A percentile compares a stretch with the other conserved stretches of the same genome.
Conservation (phyloP, 2,888 invertebrate genomes). For the Tanytarsus gracilentus region DNA sequence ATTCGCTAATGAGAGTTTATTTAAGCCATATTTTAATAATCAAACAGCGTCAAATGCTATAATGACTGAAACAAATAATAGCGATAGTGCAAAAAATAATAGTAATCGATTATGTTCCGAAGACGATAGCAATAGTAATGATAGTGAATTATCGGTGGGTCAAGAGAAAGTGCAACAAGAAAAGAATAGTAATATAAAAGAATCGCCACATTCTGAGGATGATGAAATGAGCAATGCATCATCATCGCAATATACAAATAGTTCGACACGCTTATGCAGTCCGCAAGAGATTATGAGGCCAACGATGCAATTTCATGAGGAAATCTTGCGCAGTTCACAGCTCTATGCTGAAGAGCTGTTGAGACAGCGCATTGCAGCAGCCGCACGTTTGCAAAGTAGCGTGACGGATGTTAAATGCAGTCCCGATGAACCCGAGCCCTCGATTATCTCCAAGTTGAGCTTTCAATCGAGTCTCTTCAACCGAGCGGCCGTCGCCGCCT, state of each 20-base stretch:
- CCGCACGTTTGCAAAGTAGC: conserved; percentile 34
- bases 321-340: conserved; percentile 42
- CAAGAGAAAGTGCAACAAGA: conserved; percentile 48
- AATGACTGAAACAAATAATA: not conserved
- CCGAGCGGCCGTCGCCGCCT: not conserved
- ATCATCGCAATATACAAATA: conserved; percentile 8
- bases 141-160: conserved; percentile 72
- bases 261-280: conserved; percentile 16
- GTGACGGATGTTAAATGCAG: conserved; percentile 14
- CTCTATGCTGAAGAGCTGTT: conserved; percentile 43
- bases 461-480: conserved; percentile 8
- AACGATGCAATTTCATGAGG: conserved; percentile 40
- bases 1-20: not conserved
- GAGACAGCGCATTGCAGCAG: conserved; percentile 44
- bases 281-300: conserved; percentile 32
- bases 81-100: not conserved
- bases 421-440: conserved; percentile 8
- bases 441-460: conserved; percentile 9
- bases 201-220: conserved; percentile 22
- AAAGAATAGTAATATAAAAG: conserved; percentile 24
- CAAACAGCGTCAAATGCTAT: conserved; percentile 1
- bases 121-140: conserved; percentile 61
- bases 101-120: conserved; percentile 12
- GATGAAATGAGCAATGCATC: conserved; percentile 15
- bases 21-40: not conserved